phyloP scores from a whole-genome alignment of 1,140 invertebrate species.

The Ephestia elutella region DNA sequence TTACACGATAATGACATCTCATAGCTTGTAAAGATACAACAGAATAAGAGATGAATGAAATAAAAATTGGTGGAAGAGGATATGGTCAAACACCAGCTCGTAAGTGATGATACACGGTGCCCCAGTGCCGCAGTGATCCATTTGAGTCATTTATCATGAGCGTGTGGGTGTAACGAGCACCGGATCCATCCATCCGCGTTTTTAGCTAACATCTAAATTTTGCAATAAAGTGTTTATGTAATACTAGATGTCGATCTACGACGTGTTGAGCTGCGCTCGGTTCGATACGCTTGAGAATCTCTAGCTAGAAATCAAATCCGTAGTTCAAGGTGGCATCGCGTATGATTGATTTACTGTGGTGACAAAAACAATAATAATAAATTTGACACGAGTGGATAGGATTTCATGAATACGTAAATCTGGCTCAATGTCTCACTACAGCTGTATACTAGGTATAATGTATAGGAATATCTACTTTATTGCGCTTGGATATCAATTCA shows the following conservation, averaged over 20 bases:
- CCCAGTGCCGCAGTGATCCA: slow-evolving; percentile 6
- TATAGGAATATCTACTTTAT: no score
- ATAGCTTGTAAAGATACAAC: background rate
- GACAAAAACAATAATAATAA: slow-evolving; percentile 36
- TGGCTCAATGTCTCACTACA: no score
- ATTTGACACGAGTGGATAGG: slow-evolving; percentile 13
- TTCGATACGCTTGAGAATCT: slow-evolving; percentile 54
- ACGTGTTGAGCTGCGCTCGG: slow-evolving; percentile 52
- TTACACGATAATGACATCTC: background rate
- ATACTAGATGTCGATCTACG: slow-evolving; percentile 40
- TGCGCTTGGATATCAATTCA: no score
- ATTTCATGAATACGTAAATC: slow-evolving; percentile 13
- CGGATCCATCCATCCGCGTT: slow-evolving; percentile 11
- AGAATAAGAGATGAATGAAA: background rate
- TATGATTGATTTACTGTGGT: slow-evolving; percentile 34
- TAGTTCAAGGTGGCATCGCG: slow-evolving; percentile 47
- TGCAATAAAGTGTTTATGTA: slow-evolving; percentile 46
- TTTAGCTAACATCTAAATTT: slow-evolving; percentile 31
- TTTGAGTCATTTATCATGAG: slow-evolving; percentile 17
- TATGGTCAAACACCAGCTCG: background rate
- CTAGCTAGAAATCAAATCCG: slow-evolving; percentile 53
- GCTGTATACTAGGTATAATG: no score
- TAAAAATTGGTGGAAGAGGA: slow-evolving; percentile 4
- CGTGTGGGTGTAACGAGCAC: slow-evolving; percentile 19
- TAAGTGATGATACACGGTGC: background rate